These are phyloP conservation scores for Leptarthrus brevirostris DNA, from an alignment of 2,888 invertebrate genomes.

Conservation along the genomic window DNA sequence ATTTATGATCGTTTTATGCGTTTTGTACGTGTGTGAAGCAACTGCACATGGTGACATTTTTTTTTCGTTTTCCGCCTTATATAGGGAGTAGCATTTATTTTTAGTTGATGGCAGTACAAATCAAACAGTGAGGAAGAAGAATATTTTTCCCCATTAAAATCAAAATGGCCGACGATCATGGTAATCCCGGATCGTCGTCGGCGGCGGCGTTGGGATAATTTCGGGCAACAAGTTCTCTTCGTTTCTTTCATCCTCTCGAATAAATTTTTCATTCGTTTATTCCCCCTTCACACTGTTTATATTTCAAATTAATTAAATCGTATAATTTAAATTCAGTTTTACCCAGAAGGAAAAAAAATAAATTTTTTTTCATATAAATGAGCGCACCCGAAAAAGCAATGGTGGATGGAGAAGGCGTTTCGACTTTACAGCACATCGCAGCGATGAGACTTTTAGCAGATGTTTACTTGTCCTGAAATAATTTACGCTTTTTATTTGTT, in stretches of 20 bases:
- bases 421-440: not conserved
- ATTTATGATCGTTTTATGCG: constrained; percentile 51
- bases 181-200: not conserved
- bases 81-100: not conserved
- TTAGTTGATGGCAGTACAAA: not conserved
- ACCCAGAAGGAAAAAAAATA: not conserved
- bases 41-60: constrained; percentile 24
- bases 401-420: not conserved
- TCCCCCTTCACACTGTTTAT: constrained; percentile 8
- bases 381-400: no score
- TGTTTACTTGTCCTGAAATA: constrained; percentile 24
- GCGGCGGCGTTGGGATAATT: not conserved
- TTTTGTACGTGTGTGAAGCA: constrained; percentile 27
- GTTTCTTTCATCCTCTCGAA: not conserved
- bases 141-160: constrained; percentile 1
- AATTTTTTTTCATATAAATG: no score
- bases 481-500: no score
- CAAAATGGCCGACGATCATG: constrained; percentile 41
- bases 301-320: constrained; percentile 48
- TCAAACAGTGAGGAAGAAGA: not conserved
- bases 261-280: not conserved
- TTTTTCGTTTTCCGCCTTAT: constrained; percentile 15
- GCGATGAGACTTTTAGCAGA: constrained; percentile 41
- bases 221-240: not conserved
- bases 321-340: constrained; percentile 42